Conservation (phyloP, 1,140 invertebrate genomes). For the Pteromalus puparum region DNA sequence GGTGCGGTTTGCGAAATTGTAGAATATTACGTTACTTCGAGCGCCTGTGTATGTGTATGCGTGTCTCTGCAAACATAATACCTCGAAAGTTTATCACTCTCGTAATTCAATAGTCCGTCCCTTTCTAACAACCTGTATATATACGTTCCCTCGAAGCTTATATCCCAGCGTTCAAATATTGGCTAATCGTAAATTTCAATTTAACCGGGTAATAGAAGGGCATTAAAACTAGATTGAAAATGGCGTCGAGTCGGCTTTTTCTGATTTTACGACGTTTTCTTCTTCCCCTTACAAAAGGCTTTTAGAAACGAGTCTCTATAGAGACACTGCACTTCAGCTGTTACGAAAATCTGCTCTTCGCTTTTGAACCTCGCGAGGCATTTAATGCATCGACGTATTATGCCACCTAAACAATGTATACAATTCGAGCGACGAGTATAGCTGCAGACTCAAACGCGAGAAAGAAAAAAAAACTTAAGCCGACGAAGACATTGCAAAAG, state of each 20-base stretch:
- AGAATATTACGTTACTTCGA: neutral
- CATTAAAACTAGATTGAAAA: constrained; percentile 40
- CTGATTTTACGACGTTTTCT: too few relatives aligned
- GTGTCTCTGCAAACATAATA: neutral
- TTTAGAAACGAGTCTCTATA: neutral
- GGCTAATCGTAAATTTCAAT: constrained; percentile 38
- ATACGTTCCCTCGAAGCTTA: neutral
- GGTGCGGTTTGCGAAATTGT: constrained; percentile 2
- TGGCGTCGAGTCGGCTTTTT: neutral
- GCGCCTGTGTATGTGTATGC: neutral
- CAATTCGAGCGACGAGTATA: neutral
- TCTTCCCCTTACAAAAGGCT: neutral
- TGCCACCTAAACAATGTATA: neutral
- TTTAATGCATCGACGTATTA: neutral
- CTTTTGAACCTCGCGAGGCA: too few relatives aligned
- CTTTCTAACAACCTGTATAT: neutral
- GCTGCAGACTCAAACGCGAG: too few relatives aligned
- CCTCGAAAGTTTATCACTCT: neutral
- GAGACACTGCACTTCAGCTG: neutral
- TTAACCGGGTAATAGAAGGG: neutral
- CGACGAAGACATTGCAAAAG: too few relatives aligned
- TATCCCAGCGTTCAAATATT: neutral
- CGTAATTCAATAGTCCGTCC: constrained; percentile 14
- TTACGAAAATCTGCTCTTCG: constrained; percentile 16
- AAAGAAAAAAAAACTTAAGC: too few relatives aligned